phyloP scores from a whole-genome alignment of 2,113 vertebrate species.

The Alligator mississippiensis region DNA sequence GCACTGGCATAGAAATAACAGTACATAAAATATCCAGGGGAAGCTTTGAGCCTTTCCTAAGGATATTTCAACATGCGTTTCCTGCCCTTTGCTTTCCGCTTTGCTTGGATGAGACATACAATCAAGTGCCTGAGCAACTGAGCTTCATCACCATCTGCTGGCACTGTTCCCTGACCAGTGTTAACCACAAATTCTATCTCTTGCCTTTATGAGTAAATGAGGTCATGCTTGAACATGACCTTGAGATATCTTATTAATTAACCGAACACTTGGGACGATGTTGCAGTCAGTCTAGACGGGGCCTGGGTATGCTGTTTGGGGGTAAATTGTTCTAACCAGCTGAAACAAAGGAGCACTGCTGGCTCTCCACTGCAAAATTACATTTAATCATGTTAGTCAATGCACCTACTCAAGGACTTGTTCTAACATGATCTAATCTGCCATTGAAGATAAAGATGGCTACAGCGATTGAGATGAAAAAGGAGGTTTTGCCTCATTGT shows the following conservation, averaged over 20 bases:
- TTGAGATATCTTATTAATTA: neutral
- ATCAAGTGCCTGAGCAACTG: fast-evolving
- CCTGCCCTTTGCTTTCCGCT: neutral
- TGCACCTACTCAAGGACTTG: fast-evolving
- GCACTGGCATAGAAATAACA: neutral
- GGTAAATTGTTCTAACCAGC: neutral
- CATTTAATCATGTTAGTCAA: neutral
- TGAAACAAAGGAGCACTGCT: neutral
- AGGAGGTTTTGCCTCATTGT: neutral
- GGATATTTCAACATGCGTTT: fast-evolving
- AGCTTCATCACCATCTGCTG: neutral
- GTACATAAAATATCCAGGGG: neutral
- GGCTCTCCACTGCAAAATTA: neutral
- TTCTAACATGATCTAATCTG: neutral
- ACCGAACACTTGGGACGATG: neutral
- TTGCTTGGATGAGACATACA: neutral
- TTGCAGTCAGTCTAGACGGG: neutral
- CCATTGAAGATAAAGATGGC: neutral
- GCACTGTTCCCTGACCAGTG: neutral
- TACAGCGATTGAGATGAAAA: neutral
- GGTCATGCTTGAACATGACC: neutral
- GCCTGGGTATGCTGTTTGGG: neutral
- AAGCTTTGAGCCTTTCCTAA: neutral
- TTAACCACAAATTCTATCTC: neutral
- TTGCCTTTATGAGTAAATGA: fast-evolving